Base-by-base conservation (phyloP, 2,797 vertebrate genomes). In the Botia almorhae region DNA sequence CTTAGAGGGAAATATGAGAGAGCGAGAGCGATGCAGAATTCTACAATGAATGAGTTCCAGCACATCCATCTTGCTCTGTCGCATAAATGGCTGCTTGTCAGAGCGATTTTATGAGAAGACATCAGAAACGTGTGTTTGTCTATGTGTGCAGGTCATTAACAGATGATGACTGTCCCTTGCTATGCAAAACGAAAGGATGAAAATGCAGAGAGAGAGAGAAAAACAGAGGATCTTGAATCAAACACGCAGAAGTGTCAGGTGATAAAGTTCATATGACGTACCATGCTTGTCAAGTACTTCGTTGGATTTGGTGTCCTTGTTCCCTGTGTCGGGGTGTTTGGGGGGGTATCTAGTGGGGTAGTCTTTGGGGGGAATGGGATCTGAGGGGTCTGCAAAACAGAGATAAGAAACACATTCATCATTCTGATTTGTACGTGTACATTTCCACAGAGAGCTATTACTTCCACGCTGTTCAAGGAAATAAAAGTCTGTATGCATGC, bases 341-440 rank as follows among this genome's bases (percentile, higher is more conserved):
- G 97, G 96, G 0, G 95, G 90, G 84, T 92, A 93, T 91, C 90
- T 95, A 79, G 97, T 98, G 77, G 97, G 95, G 43, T 92, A 93
- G 89, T 95, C 93, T 94, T 94, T 95, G 86, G 94, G 89, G 85
- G 93, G 91, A 86, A 93, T 88, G 8, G 96, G 92, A 16, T 96
- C 96, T 87, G 94, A 92, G 26, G 96, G 96, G 95, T 95, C 97
- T 98, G 91, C 39, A 87, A 89, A 81, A 90, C 85, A 90, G 73
- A 91, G 83, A 77, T 70, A 74, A 73, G 58, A 68, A 76, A 72
- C 60, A 51, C 77, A 78, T 69, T 78, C 71, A 75, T 76, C 43
- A 69, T 43, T 65, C 76, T 56, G 74, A 56, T 65, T 26, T 29
- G 64, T 4, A 26, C 23, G 56, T 48, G 69, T 17, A 1, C 36